These are phyloP conservation scores for Aulostomus chinensis DNA, from an alignment of 2,797 vertebrate species.

Conservation along the genomic window DNA sequence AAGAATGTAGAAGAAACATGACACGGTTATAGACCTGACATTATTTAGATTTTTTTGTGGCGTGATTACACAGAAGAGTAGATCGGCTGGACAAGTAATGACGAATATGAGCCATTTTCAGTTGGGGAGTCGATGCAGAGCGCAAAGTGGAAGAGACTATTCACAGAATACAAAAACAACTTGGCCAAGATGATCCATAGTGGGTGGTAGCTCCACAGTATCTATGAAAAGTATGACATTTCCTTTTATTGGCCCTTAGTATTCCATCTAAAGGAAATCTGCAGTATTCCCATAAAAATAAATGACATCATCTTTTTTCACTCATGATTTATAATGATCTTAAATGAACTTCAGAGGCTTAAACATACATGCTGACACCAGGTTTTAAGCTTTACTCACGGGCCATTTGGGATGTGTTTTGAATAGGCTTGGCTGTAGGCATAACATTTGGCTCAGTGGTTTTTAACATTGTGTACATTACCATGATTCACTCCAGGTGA, in stretches of 20 bases:
- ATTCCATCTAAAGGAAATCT: neutral
- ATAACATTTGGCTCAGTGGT: slow-evolving; percentile 12
- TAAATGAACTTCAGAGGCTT: slow-evolving; percentile 15
- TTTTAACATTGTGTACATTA: slow-evolving; percentile 45
- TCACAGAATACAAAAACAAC: too few relatives aligned
- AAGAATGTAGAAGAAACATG: too few relatives aligned
- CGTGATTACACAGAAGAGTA: too few relatives aligned
- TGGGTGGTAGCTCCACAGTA: neutral
- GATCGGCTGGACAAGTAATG: too few relatives aligned
- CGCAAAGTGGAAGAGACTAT: too few relatives aligned
- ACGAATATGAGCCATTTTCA: too few relatives aligned
- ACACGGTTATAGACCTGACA: too few relatives aligned
- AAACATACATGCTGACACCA: slow-evolving; percentile 21
- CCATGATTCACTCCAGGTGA: slow-evolving; percentile 75
- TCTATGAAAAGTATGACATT: neutral
- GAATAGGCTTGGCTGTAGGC: slow-evolving; percentile 14
- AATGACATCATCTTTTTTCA: slow-evolving; percentile 19
- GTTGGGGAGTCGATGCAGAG: too few relatives aligned
- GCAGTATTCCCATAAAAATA: slow-evolving; percentile 7
- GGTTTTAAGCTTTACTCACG: slow-evolving; percentile 30
- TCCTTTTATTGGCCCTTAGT: neutral
- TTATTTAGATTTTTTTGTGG: too few relatives aligned
- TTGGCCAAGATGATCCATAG: too few relatives aligned
- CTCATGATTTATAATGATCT: slow-evolving; percentile 27
- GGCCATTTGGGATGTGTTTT: slow-evolving; percentile 22